phyloP scores from a whole-genome alignment of 1,140 invertebrate species.

The Solen grandis region DNA sequence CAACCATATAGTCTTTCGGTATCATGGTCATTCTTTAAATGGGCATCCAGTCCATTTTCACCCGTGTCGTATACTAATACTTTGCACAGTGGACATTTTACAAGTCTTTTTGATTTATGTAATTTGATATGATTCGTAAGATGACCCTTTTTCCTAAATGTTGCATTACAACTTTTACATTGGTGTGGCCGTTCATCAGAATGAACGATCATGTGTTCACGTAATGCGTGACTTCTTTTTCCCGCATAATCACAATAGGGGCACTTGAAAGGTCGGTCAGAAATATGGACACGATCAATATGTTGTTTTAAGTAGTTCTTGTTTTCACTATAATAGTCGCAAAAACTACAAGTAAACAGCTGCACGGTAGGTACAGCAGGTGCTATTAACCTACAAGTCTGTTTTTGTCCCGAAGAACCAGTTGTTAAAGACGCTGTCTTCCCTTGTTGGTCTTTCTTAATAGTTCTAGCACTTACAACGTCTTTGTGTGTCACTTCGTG shows the following conservation, averaged over 20 bases:
- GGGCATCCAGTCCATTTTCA: constrained; percentile 64
- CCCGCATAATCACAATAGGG: constrained; percentile 80
- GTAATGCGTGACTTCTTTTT: constrained; percentile 77
- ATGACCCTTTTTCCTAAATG: constrained; percentile 79
- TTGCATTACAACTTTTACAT: constrained; percentile 78
- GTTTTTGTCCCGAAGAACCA: too few relatives aligned
- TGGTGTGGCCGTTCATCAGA: constrained; percentile 77
- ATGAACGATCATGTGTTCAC: constrained; percentile 79
- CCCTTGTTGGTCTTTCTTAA: too few relatives aligned
- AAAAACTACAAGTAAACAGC: constrained; percentile 64
- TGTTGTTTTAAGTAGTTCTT: constrained; percentile 80
- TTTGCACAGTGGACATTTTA: constrained; percentile 67
- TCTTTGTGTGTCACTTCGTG: background rate
- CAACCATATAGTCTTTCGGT: constrained; percentile 71
- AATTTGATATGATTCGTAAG: constrained; percentile 79
- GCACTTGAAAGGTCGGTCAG: constrained; percentile 78
- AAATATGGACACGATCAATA: constrained; percentile 77
- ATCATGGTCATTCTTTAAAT: constrained; percentile 70
- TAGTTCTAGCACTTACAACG: background rate
- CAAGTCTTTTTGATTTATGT: constrained; percentile 68
- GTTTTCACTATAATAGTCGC: constrained; percentile 78
- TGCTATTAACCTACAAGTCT: background rate
- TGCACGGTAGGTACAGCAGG: constrained; percentile 22
- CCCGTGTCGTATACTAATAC: constrained; percentile 50
- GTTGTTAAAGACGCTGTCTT: too few relatives aligned